phyloP scores from a whole-genome alignment of 2,888 invertebrate species.

The Chrysotoxum bicinctum region DNA sequence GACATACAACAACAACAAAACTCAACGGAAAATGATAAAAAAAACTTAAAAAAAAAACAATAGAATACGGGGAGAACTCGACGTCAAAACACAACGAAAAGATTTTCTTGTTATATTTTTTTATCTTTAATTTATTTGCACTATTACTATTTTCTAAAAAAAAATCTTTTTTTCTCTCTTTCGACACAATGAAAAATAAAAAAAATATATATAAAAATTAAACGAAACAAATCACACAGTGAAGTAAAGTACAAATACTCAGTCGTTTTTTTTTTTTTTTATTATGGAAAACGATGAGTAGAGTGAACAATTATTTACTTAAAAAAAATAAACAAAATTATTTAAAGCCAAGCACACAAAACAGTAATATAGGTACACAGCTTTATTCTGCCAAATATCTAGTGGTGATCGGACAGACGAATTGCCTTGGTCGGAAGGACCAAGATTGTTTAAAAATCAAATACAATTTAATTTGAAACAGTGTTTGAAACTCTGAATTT shows the following conservation, averaged over 20 bases:
- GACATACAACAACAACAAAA: constrained; percentile 55
- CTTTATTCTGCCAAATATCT: not conserved
- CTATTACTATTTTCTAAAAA: constrained; percentile 38
- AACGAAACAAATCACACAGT: constrained; percentile 51
- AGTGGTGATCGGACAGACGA: not conserved
- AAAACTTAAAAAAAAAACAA: constrained; percentile 42
- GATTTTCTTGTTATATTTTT: constrained; percentile 31
- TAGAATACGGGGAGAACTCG: constrained; percentile 64
- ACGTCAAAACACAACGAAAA: constrained; percentile 59
- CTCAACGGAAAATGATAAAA: constrained; percentile 55
- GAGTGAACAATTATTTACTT: constrained; percentile 41
- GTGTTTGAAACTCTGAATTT: not conserved
- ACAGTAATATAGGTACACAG: constrained; percentile 13
- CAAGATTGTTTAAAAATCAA: not conserved
- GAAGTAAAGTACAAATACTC: constrained; percentile 19
- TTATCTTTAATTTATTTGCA: constrained; percentile 31
- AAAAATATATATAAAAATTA: constrained; percentile 70
- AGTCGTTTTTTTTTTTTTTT: constrained; percentile 8
- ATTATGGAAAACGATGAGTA: not conserved
- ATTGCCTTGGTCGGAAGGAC: too few relatives aligned
- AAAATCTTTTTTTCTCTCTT: constrained; percentile 34
- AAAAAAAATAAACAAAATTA: constrained; percentile 35
- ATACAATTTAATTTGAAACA: not conserved
- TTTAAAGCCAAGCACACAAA: constrained; percentile 29
- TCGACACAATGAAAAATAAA: constrained; percentile 54